phyloP scores from a whole-genome alignment of 2,888 invertebrate genomes.

The Craniophora ligustri region DNA sequence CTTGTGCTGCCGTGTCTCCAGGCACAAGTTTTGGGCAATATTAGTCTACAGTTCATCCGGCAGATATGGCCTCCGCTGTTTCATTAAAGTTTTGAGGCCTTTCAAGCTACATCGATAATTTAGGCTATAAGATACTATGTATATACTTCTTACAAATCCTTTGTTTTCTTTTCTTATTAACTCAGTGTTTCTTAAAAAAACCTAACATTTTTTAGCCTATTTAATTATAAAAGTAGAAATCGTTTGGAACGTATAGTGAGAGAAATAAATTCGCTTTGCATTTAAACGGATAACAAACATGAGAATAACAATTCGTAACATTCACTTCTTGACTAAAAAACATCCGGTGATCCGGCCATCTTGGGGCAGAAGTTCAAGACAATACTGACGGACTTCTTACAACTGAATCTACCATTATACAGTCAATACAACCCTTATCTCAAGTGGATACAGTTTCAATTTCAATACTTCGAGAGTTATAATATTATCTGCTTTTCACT shows the following conservation, averaged over 20 bases:
- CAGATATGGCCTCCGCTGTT: no score
- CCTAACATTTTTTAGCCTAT: no score
- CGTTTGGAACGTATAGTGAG: background rate
- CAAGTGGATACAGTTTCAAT: constrained; percentile 25
- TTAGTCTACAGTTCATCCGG: no score
- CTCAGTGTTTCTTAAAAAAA: no score
- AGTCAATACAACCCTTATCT: constrained; percentile 27
- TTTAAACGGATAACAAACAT: constrained; percentile 16
- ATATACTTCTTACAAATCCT: no score
- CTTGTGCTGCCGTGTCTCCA: no score
- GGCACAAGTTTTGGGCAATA: no score
- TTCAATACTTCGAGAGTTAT: constrained; percentile 20
- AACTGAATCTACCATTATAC: constrained; percentile 21
- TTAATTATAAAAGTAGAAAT: no score
- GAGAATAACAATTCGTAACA: constrained; percentile 33
- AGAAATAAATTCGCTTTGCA: constrained; percentile 5
- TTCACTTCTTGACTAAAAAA: constrained; percentile 44
- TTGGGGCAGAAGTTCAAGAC: constrained; percentile 37
- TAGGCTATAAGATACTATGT: no score
- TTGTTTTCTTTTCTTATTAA: no score
- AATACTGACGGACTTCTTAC: constrained; percentile 30
- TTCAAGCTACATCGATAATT: no score
- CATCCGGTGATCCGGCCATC: constrained; percentile 49
- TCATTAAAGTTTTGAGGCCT: no score
- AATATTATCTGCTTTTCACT: constrained; percentile 15